Evolutionary conservation across 2,113 vertebrate species (phyloP).

Genomic region (Charadrius vociferus): DNA sequence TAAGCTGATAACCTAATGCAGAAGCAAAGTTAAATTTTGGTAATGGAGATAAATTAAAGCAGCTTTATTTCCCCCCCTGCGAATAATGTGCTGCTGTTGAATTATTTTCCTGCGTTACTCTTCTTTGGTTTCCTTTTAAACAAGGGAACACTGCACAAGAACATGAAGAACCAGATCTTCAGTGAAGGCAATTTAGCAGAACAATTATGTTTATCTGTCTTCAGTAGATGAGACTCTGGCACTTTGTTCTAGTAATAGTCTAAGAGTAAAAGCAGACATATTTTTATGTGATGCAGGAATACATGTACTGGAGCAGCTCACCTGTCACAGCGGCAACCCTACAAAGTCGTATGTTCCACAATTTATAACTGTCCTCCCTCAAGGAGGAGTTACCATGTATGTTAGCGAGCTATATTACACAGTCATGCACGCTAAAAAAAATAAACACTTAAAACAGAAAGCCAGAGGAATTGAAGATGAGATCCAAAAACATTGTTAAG

Average conservation of each 20-base stretch:
- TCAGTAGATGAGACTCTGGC: not conserved
- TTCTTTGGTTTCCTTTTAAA: not conserved
- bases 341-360: not conserved
- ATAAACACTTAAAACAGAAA: not conserved
- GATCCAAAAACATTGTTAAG: constrained; percentile 27
- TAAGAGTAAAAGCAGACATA: not conserved
- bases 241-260: not conserved
- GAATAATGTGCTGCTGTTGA: fast-evolving
- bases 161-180: not conserved
- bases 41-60: not conserved
- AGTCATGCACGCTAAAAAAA: not conserved
- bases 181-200: not conserved
- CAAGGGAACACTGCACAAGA: not conserved
- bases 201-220: not conserved
- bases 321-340: not conserved
- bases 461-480: constrained; percentile 5
- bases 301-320: not conserved
- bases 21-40: not conserved
- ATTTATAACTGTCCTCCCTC: not conserved
- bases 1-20: constrained; percentile 89
- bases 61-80: not conserved
- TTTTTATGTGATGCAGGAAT: not conserved
- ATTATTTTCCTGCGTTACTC: not conserved
- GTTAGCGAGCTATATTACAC: not conserved
- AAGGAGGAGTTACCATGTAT: not conserved